Conservation (phyloP, 2,888 invertebrate species). For the Hirtodrosophila alboralis region DNA sequence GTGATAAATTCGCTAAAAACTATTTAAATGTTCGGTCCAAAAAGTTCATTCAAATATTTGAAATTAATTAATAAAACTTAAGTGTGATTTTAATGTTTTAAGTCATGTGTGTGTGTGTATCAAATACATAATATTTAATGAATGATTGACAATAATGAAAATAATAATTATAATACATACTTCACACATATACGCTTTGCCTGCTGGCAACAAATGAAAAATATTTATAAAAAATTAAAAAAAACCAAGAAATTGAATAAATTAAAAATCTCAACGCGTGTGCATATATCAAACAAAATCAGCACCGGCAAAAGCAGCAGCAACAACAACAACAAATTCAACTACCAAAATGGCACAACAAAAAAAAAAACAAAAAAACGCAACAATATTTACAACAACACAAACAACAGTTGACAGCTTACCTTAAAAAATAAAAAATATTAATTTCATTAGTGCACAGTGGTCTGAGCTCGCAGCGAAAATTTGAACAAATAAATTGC, state of each 20-base stretch:
- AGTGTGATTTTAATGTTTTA: constrained; percentile 47
- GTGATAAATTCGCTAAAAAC: constrained; percentile 28
- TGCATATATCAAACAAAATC: constrained; percentile 63
- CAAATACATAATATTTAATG: constrained; percentile 13
- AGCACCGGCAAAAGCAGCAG: constrained; percentile 46
- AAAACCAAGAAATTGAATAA: constrained; percentile 64
- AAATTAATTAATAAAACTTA: constrained; percentile 43
- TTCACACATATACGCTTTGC: constrained; percentile 52
- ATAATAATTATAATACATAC: constrained; percentile 55
- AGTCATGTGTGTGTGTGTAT: constrained; percentile 44
- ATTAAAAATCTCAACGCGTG: constrained; percentile 66
- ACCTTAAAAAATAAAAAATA: constrained; percentile 32
- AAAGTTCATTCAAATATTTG: constrained; percentile 31
- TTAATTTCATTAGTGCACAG: constrained; percentile 61
- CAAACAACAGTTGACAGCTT: constrained; percentile 43
- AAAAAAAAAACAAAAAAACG: constrained; percentile 22
- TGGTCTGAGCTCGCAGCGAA: constrained; percentile 26
- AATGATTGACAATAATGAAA: constrained; percentile 22
- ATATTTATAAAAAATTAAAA: too few species aligned
- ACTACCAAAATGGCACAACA: constrained; percentile 21
- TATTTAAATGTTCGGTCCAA: constrained; percentile 16
- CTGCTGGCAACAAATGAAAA: constrained; percentile 42
- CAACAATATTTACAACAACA: constrained; percentile 34
- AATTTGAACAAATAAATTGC: neutral
- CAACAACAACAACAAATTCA: constrained; percentile 29